Evolutionary conservation across 2,113 vertebrate species (phyloP), one percentile per base, ranked within the genome.

Genomic region (Panurus biarmicus): DNA sequence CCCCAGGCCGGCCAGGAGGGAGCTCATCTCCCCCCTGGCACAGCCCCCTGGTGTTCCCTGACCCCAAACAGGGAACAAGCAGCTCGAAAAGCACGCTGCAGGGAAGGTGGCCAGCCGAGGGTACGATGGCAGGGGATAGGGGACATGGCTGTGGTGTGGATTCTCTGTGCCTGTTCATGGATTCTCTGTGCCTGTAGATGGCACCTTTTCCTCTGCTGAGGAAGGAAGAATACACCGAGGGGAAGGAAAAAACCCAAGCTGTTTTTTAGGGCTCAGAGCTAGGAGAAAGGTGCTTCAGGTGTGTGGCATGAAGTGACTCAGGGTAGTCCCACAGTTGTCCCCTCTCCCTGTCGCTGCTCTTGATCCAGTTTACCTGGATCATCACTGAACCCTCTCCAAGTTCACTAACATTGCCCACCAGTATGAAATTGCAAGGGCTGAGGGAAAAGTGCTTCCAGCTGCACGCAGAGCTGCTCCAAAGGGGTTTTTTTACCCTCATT

Each of bases 141-240:
- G 26, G 45, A 45, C 12, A 12, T 2, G 9, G 56, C 48, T 56
- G 76, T 9, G 31, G 9, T 8, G 93, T 54, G 96, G 77, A 3
- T 6, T 24, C 51, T 21, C 67, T 10, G 35, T 4, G 88, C 90
- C 96, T 86, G 90, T 22, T 91, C 94, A 48, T 87, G 95, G 92
- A 33, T 33, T 9, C 70, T 57, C 73, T 67, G 44, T 7, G 95
- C 97, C 97, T 96, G 93, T 74, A 97, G 97, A 87, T 96, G 97
- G 95, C 96, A 88, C 77, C 77, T 97, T 92, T 33, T 93, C 21
- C 95, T 96, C 85, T 90, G 62, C 60, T 87, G 65, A 47, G 40
- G 69, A 22, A 24, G 28, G 7, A n/a, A 18, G n/a, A 7, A 11
- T 14, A 22, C 53, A 17, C 9, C 0, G 19, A 7, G 17, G 9